Base-by-base conservation (phyloP, 1,140 invertebrate species). In the Zaprionus tsacasi region DNA sequence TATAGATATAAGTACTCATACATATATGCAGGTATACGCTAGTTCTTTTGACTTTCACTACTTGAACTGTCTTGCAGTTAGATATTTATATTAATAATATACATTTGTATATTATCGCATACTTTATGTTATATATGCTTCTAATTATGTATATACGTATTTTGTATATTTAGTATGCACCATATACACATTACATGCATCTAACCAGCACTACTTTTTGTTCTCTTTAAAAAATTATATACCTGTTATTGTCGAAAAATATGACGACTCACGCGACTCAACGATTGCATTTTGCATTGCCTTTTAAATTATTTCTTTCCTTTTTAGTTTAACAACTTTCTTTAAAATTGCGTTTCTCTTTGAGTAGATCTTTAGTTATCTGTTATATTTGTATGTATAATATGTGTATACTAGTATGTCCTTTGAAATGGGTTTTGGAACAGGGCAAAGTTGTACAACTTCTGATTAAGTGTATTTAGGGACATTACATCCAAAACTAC, bases 171-270 rank as follows among this genome's bases (percentile, higher is more conserved):
- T 75, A 76, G 70, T 77, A 79, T 75, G 54, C 55, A 30, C 70
- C 85, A 86, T 78, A 86, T 76, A 85, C 64, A 81, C 40, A 68
- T 55, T 59, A 70, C 57, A 77, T 61, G 71, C 72, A 61, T 27
- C 50, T 71, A 52, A 40, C 21, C 48, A 67, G 54, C 36, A 56
- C 43, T 54, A 43, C 8, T 48, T 76, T 25, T 56, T 64, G 35
- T 43, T 40, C 40, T 65, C 52, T 76, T 69, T 77, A 60, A 55
- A 70, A 82, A 82, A 70, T 83, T 81, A 70, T 75, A 88, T 77
- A 79, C 57, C 55, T 67, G 73, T 88, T 88, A 88, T 88, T 88
- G 83, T 88, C 83, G 83, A 87, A 68, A 78, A 81, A 89, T 88
- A 88, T 89, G 83, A 88, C 83, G 77, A 89, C 83, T 82, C 57